Evolutionary conservation across 2,113 vertebrate species (phyloP).

Genomic region (Neolamprologus brichardi): DNA sequence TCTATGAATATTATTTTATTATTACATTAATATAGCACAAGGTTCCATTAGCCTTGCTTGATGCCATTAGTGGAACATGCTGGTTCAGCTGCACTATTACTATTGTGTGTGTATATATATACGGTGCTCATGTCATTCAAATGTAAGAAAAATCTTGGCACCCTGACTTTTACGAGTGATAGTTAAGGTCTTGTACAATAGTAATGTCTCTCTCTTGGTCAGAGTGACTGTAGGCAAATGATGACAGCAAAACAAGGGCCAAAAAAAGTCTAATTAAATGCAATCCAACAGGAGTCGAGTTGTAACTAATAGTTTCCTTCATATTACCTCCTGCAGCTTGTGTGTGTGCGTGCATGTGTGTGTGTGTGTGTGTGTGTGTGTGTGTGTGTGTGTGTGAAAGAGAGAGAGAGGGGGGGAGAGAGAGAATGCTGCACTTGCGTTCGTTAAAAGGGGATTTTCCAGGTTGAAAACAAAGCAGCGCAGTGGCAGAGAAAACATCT

Average conservation of each 20-base stretch:
- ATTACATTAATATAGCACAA: neutral
- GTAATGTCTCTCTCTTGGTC: neutral
- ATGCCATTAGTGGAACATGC: neutral
- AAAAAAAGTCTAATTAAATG: neutral
- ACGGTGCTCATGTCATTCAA: neutral
- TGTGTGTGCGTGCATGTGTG: neutral
- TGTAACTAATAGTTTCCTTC: neutral
- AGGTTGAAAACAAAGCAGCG: slow-evolving; percentile 36
- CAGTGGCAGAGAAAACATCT: slow-evolving; percentile 25
- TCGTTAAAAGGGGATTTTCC: slow-evolving; percentile 40
- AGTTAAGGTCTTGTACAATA: neutral
- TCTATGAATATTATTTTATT: neutral
- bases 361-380: neutral
- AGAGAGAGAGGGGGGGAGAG: neutral
- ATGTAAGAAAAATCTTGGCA: neutral
- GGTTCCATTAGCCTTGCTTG: neutral
- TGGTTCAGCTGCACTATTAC: neutral
- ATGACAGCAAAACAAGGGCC: neutral
- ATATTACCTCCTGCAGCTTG: neutral
- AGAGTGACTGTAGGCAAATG: neutral
- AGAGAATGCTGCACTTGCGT: neutral
- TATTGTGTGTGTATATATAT: neutral
- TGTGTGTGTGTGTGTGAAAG: neutral
- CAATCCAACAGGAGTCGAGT: neutral
- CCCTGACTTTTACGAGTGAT: neutral